These are phyloP conservation scores for Tadarida brasiliensis DNA, from an alignment of 2,797 vertebrate genomes.

Conservation along the genomic window DNA sequence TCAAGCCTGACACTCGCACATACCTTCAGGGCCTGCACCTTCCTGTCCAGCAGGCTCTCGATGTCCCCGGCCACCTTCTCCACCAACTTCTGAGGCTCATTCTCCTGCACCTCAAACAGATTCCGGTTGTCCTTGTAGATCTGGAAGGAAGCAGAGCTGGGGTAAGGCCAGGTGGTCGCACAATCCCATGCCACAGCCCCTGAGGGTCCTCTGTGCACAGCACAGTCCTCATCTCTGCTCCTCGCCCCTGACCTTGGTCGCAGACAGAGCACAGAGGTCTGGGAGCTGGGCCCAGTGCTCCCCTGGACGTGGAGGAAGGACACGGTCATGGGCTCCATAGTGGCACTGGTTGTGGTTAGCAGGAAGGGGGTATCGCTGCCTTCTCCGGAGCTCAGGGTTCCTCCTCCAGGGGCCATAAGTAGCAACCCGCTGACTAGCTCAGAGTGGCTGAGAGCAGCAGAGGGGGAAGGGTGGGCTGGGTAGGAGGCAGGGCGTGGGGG, in stretches of 20 bases:
- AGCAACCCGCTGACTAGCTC: background rate
- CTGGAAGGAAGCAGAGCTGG: constrained; percentile 87
- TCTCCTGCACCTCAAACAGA: constrained; percentile 97
- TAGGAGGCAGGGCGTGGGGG: background rate
- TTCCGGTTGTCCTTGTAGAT: constrained; percentile 98
- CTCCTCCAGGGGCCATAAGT: background rate
- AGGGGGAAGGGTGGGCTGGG: background rate
- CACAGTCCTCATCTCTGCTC: background rate
- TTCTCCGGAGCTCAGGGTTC: background rate
- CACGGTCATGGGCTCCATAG: background rate
- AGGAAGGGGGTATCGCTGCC: background rate
- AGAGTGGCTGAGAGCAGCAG: background rate
- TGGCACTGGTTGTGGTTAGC: background rate
- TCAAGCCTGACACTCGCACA: constrained; percentile 60
- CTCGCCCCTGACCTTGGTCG: background rate
- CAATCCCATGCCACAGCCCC: background rate
- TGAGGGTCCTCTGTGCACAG: background rate
- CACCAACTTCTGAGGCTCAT: constrained; percentile 96
- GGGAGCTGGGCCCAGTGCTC: background rate
- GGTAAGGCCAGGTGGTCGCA: background rate
- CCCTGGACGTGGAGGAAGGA: background rate
- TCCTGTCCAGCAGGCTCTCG: constrained; percentile 96
- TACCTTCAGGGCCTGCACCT: constrained; percentile 98
- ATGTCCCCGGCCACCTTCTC: constrained; percentile 97
- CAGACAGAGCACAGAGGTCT: background rate